Evolutionary conservation across 1,140 invertebrate genomes (phyloP), one percentile per base, ranked within the genome.

Genomic region (Orchestia grillus): DNA sequence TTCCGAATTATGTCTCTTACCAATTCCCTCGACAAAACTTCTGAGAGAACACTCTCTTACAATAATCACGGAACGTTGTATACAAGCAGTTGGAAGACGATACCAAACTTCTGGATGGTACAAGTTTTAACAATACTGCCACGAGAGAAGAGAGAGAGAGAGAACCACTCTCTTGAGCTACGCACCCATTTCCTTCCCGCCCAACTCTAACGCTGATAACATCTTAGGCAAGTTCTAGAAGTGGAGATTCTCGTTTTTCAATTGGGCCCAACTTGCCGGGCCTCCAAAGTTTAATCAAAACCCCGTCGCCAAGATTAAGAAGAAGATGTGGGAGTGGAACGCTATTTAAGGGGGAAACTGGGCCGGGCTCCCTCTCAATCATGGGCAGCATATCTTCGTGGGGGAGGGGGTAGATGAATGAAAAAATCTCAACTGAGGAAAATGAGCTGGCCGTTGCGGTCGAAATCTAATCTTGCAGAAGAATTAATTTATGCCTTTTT

Each of bases 191-290:
- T 28, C 62, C 62, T 77, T 36, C 62, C 19, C 62, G 15, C 62
- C 62, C 11, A 77, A 36, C 62, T 77, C 62, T 36, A 15, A 77
- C 28, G 15, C 62, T 77, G 62, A 77, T 15, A 77, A 77, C 62
- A 77, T 77, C 62, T 77, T 77, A 77, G 62, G 62, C 62, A 77
- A 77, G 62, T 77, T 77, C 62, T 36, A 3, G 15, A 36, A 77
- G 62, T 77, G 62, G 62, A 77, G 62, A 77, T 77, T 77, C 62
- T 77, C 62, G 62, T 77, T 77, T 77, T 77, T 77, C 62, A 77
- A 77, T 77, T 77, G 62, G 62, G 62, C 62, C 62, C 62, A 77
- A 77, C 62, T 77, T 77, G 62, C 28, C 62, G 62, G 11, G 62
- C 62, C 15, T 23, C 62, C 62, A 19, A 77, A 77, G 62, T 77